phyloP scores from a whole-genome alignment of 2,888 invertebrate species.

The Lycaena phlaeas region DNA sequence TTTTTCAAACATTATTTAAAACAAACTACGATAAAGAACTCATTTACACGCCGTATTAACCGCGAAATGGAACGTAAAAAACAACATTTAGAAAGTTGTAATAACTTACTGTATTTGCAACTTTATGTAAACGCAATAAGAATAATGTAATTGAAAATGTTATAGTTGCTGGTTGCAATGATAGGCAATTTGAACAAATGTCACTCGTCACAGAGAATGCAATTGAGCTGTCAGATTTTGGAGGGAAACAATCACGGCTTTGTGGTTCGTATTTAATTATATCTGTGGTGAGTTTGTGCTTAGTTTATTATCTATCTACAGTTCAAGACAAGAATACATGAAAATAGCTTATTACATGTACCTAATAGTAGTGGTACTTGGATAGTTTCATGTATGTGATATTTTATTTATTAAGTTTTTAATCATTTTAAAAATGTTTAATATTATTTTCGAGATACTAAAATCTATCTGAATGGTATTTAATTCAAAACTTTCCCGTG shows the following conservation, averaged over 20 bases:
- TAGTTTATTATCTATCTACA: too few relatives aligned
- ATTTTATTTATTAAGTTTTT: too few relatives aligned
- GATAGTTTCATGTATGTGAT: too few relatives aligned
- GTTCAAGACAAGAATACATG: not conserved
- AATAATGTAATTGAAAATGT: not conserved
- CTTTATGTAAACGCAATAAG: slow-evolving; percentile 16
- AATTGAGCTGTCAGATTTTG: slow-evolving; percentile 64
- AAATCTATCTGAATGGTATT: too few relatives aligned
- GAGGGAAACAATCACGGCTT: slow-evolving; percentile 37
- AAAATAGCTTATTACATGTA: too few relatives aligned
- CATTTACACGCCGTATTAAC: slow-evolving; percentile 67
- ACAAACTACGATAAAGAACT: slow-evolving; percentile 63
- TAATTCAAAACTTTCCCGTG: too few relatives aligned
- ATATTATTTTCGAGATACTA: too few relatives aligned
- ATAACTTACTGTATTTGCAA: slow-evolving; percentile 21
- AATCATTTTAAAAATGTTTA: too few relatives aligned
- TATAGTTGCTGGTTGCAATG: slow-evolving; percentile 17
- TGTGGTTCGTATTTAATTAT: slow-evolving; percentile 16
- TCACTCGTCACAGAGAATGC: slow-evolving; percentile 47
- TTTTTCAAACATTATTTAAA: slow-evolving; percentile 59
- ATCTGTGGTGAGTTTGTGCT: slow-evolving; percentile 9
- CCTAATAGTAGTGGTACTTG: too few relatives aligned
- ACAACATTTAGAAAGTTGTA: slow-evolving; percentile 31
- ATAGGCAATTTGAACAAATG: slow-evolving; percentile 66
- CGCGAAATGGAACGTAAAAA: slow-evolving; percentile 60